Evolutionary conservation across 1,140 invertebrate genomes (phyloP), one percentile per base, ranked within the genome.

Genomic region (Lithobius niger): DNA sequence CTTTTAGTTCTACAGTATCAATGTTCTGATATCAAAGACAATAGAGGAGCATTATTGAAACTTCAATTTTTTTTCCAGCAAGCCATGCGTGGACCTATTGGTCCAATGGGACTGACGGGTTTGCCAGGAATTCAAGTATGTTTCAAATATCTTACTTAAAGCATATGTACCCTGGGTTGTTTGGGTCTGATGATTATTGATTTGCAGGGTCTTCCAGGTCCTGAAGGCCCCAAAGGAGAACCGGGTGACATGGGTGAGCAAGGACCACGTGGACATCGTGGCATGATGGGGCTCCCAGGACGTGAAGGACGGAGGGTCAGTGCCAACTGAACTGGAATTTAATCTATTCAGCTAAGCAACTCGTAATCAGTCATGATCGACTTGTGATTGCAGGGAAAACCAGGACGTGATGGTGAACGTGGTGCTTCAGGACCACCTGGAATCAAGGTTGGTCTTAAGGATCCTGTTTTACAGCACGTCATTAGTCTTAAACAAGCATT

Each of bases 101-200:
- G 87, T 2, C 84, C 86, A 1, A 81, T 82, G 77, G 88, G 87
- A 19, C 69, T 92, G 27, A 86, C 83, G 2, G 88, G 87, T 27
- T 70, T 84, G 3, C 68, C 81, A 0, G 87, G 87, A 51, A 78
- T 81, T 19, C 57, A 64, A 13, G 70, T 71, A 64, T 27, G 21
- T 28, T 50, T 27, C 24, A 50, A 43, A 28, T 27, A 49, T 24
- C 28, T 28, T 57, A n/a, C n/a, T 53, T 52, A 24, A 18, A 13
- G 24, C 15, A 24, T 24, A 10, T 36, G 54, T 54, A n/a, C n/a
- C n/a, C n/a, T n/a, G n/a, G n/a, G n/a, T n/a, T n/a, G n/a, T n/a
- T n/a, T n/a, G n/a, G n/a, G n/a, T n/a, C n/a, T n/a, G n/a, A n/a
- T n/a, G n/a, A n/a, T n/a, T n/a, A n/a, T n/a, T n/a, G n/a, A 27